Conservation (phyloP, 2,797 vertebrate genomes). For the Falco biarmicus region DNA sequence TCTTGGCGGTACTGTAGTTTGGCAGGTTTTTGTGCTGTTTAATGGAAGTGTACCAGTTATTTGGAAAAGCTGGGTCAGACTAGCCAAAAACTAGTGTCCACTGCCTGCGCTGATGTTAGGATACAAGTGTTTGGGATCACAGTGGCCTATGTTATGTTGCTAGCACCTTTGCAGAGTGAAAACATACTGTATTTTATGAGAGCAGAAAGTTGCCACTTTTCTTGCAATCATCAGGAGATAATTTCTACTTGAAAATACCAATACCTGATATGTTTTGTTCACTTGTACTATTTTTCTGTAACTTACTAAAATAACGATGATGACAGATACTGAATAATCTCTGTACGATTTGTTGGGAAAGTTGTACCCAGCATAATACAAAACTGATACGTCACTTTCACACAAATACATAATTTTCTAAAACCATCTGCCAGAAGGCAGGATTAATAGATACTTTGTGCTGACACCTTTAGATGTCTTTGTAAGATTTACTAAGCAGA, state of each 20-base stretch:
- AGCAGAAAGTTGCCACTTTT: background rate
- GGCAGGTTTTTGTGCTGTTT: background rate
- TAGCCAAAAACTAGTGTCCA: background rate
- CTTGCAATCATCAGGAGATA: background rate
- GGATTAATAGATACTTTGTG: background rate
- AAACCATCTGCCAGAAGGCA: background rate
- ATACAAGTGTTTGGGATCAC: background rate
- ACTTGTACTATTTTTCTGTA: background rate
- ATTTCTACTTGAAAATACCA: background rate
- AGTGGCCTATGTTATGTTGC: background rate
- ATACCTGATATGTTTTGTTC: rapidly evolving
- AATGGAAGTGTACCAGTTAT: background rate
- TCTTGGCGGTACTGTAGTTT: background rate
- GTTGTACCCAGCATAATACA: background rate
- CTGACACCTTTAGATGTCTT: background rate
- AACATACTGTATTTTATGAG: background rate
- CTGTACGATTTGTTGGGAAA: background rate
- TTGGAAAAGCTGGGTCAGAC: background rate
- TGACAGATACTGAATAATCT: background rate
- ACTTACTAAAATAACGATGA: background rate
- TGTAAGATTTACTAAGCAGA: background rate
- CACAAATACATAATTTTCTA: background rate
- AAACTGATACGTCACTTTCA: background rate
- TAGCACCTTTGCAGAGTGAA: background rate
- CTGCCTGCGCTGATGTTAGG: background rate